These are phyloP conservation scores for Neuroterus valhalla DNA, from an alignment of 1,140 invertebrate genomes.

Conservation along the genomic window DNA sequence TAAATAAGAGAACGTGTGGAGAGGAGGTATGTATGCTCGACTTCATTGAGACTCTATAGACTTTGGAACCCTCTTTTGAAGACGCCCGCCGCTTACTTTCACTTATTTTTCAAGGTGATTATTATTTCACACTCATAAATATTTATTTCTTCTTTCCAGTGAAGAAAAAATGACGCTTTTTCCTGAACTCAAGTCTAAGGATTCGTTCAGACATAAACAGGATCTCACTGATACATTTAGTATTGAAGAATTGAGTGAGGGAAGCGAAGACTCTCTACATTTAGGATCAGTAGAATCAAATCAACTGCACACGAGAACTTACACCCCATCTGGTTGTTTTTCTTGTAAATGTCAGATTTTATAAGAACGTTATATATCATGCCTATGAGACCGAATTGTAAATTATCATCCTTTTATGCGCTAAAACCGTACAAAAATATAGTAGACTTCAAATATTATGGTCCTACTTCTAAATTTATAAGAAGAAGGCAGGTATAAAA, in stretches of 20 bases:
- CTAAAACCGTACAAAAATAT: no score
- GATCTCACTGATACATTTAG: slow-evolving; percentile 79
- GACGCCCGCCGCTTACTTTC: no score
- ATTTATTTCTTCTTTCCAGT: slow-evolving; percentile 64
- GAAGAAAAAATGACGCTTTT: slow-evolving; percentile 78
- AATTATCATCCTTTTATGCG: no score
- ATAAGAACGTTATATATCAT: slow-evolving; percentile 43
- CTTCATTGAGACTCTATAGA: no score
- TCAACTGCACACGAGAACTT: slow-evolving; percentile 65
- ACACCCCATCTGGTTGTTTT: slow-evolving; percentile 64
- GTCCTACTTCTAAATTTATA: no score
- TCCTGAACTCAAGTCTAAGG: slow-evolving; percentile 72
- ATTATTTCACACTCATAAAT: background rate
- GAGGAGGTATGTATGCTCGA: no score
- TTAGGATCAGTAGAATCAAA: slow-evolving; percentile 62
- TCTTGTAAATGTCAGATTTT: slow-evolving; percentile 70
- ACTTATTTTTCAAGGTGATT: no score
- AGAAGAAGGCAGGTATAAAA: no score
- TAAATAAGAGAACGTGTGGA: no score
- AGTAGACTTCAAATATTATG: no score
- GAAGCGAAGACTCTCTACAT: slow-evolving; percentile 78
- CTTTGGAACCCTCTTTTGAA: no score
- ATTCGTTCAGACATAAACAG: slow-evolving; percentile 73
- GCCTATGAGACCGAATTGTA: no score
- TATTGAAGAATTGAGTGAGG: slow-evolving; percentile 78